Conservation (phyloP, 1,140 invertebrate genomes). For the Magallana angulata region DNA sequence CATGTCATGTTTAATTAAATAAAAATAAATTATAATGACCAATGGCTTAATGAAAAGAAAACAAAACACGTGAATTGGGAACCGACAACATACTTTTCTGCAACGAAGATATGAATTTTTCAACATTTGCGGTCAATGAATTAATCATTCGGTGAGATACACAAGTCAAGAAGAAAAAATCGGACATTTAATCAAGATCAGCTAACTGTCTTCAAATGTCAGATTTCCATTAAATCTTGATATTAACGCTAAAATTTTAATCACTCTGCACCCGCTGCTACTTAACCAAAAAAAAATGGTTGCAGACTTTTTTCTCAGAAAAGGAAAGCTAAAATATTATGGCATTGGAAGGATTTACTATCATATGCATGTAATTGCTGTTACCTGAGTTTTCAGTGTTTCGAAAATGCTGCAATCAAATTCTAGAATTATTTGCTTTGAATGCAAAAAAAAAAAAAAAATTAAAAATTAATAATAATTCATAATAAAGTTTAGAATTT, state of each 20-base stretch:
- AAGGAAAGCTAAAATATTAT: too few relatives aligned
- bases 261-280: conserved; percentile 16
- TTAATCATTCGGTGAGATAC: conserved; percentile 25
- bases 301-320: too few relatives aligned
- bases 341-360: too few relatives aligned
- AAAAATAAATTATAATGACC: conserved; percentile 17
- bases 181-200: conserved; percentile 37
- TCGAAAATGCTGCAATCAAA: too few relatives aligned
- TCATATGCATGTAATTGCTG: too few relatives aligned
- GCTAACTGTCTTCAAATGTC: conserved; percentile 16
- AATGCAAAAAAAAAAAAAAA: too few relatives aligned
- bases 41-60: background rate
- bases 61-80: background rate
- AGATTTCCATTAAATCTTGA: conserved; percentile 31
- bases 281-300: background rate
- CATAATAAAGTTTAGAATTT: too few relatives aligned
- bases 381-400: too few relatives aligned
- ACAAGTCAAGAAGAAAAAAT: conserved; percentile 23
- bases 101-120: conserved; percentile 18
- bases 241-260: conserved; percentile 25
- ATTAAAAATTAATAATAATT: too few relatives aligned
- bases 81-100: conserved; percentile 23
- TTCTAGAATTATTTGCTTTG: too few relatives aligned
- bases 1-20: conserved; percentile 7
- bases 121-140: conserved; percentile 33